Conservation (phyloP, 2,888 invertebrate genomes). For the Drosophila demipolita region DNA sequence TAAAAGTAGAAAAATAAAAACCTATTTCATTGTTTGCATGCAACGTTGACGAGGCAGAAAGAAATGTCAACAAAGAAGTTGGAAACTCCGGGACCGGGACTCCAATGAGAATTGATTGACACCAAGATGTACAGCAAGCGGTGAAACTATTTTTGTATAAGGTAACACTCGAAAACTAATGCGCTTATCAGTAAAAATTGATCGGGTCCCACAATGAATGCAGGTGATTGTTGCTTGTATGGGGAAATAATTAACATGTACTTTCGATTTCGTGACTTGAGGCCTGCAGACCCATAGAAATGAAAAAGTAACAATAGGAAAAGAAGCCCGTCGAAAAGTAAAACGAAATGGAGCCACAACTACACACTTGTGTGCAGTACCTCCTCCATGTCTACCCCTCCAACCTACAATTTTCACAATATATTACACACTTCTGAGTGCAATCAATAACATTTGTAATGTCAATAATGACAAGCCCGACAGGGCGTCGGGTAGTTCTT, state of each 20-base stretch:
- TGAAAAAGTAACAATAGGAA: conserved; percentile 23
- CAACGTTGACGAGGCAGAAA: conserved; percentile 69
- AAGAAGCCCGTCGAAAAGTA: conserved; percentile 51
- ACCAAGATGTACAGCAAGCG: conserved; percentile 48
- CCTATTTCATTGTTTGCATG: conserved; percentile 68
- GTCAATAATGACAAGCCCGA: conserved; percentile 76
- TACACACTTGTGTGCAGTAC: background rate
- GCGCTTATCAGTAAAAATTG: conserved; percentile 73
- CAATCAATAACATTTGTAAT: conserved; percentile 80
- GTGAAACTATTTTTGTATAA: conserved; percentile 34
- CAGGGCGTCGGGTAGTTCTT: conserved; percentile 41
- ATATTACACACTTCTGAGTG: conserved; percentile 6
- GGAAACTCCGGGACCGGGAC: conserved; percentile 21
- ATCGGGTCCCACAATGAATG: conserved; percentile 65
- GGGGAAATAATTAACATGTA: conserved; percentile 80
- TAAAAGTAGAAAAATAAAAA: conserved; percentile 21
- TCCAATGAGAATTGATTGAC: conserved; percentile 67
- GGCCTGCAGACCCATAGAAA: conserved; percentile 11
- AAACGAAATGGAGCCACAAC: conserved; percentile 50
- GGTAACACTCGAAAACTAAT: conserved; percentile 68
- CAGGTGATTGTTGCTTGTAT: conserved; percentile 74
- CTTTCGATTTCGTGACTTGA: conserved; percentile 77
- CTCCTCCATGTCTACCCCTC: background rate
- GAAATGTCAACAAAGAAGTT: conserved; percentile 64
- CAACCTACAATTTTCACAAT: too few relatives aligned